Conservation (phyloP, 2,888 invertebrate genomes). For the Phalera bucephala region DNA sequence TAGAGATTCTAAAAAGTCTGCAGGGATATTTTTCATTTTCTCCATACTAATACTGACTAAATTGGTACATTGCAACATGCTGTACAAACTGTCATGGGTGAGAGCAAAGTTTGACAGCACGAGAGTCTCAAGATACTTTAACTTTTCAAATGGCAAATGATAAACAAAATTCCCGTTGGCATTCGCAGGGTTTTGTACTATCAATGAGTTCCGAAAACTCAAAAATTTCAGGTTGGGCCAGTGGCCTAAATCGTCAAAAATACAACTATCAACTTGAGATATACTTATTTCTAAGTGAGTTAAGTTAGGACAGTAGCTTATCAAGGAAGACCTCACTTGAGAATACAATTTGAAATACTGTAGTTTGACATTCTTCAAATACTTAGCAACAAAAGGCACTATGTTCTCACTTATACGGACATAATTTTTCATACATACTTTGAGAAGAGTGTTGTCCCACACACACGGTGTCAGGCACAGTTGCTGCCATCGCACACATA, state of each 20-base stretch:
- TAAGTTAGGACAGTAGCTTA: constrained; percentile 77
- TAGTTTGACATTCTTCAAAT: constrained; percentile 78
- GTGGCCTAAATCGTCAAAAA: constrained; percentile 74
- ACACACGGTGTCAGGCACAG: constrained; percentile 76
- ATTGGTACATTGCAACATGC: constrained; percentile 73
- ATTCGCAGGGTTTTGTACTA: constrained; percentile 72
- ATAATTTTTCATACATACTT: constrained; percentile 81
- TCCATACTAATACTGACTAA: constrained; percentile 80
- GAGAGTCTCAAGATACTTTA: constrained; percentile 69
- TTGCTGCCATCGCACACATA: constrained; percentile 76
- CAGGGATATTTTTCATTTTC: constrained; percentile 80
- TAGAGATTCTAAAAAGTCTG: constrained; percentile 73
- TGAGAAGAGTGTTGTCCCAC: constrained; percentile 78
- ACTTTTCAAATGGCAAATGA: constrained; percentile 75
- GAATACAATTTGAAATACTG: constrained; percentile 82
- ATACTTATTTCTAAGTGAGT: constrained; percentile 81
- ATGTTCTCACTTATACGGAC: constrained; percentile 75
- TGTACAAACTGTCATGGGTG: constrained; percentile 71
- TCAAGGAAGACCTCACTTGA: constrained; percentile 74
- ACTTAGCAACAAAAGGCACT: constrained; percentile 78
- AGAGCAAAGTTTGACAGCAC: constrained; percentile 78
- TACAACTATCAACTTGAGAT: constrained; percentile 80
- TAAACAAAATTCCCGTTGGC: constrained; percentile 76
- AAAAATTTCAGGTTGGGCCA: constrained; percentile 79
- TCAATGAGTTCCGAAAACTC: constrained; percentile 78